Evolutionary conservation across 2,888 invertebrate genomes (phyloP), one percentile per base, ranked within the genome.

Genomic region (Petrolisthes cinctipes): DNA sequence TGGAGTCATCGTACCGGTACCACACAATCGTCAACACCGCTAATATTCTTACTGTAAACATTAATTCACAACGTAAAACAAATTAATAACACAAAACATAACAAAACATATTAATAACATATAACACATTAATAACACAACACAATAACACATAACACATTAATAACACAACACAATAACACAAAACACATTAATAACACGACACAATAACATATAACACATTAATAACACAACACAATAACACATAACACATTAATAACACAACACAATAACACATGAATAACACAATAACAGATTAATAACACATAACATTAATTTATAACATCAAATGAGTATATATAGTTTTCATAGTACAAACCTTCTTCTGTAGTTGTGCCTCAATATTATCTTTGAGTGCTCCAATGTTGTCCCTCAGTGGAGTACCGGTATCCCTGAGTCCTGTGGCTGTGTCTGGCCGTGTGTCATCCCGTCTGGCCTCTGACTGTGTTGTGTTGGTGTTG

Each of bases 331-430:
- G 3, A 66, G 17, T 14, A 66, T 14, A 66, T 14, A 66, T 66
- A 66, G 66, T 66, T 14, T 11, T 7, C 73, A 37, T 1, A 14
- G 61, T 61, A 5, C 75, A 56, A n/a, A 88, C 88, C 81, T 87
- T 83, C 51, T 75, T 84, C 71, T 84, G 83, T n/a, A 88, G 53
- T 4, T 75, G 37, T 37, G 37, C 37, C 4, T 56, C 68, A 20
- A 86, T 83, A 54, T 86, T 82, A 11, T 68, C 78, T 51, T 83
- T 4, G 80, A 51, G 81, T 54, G 20, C 71, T 68, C 66, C 80
- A 17, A 81, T 20, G n/a, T 56, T 7, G 53, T 87, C 87, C 75
- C 81, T 87, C 20, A 75, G 68, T 37, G 78, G 53, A 6, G 56
- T 73, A 23, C 66, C 51, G 11, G 54, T 5, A 17, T 86, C 86